These are phyloP conservation scores for Chelonoidis abingdonii DNA, from an alignment of 2,113 vertebrate genomes.

Conservation along the genomic window DNA sequence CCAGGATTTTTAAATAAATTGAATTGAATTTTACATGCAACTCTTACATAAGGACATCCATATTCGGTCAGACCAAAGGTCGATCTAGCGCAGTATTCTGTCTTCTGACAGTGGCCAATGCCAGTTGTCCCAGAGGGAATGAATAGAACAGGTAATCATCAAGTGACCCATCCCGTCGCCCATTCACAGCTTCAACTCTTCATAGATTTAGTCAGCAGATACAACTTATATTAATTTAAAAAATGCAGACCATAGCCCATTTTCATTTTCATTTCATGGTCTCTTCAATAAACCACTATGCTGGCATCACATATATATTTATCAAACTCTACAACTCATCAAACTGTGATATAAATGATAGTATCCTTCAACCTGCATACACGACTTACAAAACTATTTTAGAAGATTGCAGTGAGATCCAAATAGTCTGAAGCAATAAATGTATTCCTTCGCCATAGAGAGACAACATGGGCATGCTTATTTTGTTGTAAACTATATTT, in stretches of 20 bases:
- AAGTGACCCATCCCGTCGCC: too few relatives aligned
- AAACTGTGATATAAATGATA: constrained; percentile 67
- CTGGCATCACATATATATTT: constrained; percentile 74
- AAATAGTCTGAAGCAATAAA: constrained; percentile 34
- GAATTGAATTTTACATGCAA: constrained; percentile 27
- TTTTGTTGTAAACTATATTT: neutral
- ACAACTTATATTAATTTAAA: constrained; percentile 45
- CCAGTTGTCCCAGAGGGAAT: too few relatives aligned
- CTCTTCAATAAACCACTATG: constrained; percentile 55
- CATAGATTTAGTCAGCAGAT: constrained; percentile 31
- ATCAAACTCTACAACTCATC: constrained; percentile 51
- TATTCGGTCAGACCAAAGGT: too few relatives aligned
- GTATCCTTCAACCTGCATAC: constrained; percentile 45
- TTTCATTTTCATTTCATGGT: constrained; percentile 69
- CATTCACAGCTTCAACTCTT: neutral
- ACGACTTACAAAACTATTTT: constrained; percentile 19
- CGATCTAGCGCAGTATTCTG: too few relatives aligned
- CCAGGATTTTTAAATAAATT: constrained; percentile 58
- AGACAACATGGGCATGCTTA: neutral
- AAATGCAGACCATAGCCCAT: constrained; percentile 25
- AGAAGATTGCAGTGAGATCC: constrained; percentile 32
- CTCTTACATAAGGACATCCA: too few relatives aligned
- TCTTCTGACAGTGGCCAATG: too few relatives aligned
- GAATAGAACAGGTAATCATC: too few relatives aligned
- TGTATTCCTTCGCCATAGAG: constrained; percentile 10